Conservation (phyloP, 1,140 invertebrate species). For the Neelides sp. region DNA sequence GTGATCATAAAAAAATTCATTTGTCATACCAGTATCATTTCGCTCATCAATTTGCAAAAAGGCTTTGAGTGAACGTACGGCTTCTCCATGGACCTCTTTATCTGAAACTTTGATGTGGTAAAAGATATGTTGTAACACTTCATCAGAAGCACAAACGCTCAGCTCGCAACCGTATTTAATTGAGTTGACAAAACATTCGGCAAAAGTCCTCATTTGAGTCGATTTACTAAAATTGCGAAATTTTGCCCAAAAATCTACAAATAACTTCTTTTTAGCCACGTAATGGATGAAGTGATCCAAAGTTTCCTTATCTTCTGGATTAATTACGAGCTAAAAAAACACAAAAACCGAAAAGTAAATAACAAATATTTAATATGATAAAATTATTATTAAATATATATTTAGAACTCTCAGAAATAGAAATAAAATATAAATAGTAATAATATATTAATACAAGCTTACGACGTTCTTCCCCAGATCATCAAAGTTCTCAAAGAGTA, state of each 20-base stretch:
- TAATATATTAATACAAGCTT: too few species aligned
- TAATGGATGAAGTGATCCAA: constrained; percentile 44
- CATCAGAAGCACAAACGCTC: constrained; percentile 43
- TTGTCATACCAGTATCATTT: too few species aligned
- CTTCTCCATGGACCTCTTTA: constrained; percentile 33
- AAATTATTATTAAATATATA: constrained; percentile 38
- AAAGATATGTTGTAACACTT: constrained; percentile 38
- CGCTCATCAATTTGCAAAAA: too few species aligned
- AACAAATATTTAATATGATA: constrained; percentile 29
- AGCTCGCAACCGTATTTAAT: constrained; percentile 44
- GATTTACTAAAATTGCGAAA: constrained; percentile 30
- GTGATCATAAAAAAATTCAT: too few species aligned
- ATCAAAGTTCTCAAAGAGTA: too few species aligned
- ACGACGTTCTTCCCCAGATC: too few species aligned
- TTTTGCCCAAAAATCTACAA: constrained; percentile 38
- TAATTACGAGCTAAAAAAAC: constrained; percentile 47
- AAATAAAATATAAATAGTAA: too few species aligned
- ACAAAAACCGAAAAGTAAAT: constrained; percentile 3
- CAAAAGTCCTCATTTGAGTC: constrained; percentile 42
- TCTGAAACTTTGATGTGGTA: constrained; percentile 35
- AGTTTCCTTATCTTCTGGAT: constrained; percentile 45
- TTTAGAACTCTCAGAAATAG: too few species aligned
- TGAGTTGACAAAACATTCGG: constrained; percentile 33
- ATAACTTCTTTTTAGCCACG: constrained; percentile 40
- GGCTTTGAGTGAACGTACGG: background rate